Evolutionary conservation across 2,113 vertebrate species (phyloP).

Genomic region (Motacilla alba): DNA sequence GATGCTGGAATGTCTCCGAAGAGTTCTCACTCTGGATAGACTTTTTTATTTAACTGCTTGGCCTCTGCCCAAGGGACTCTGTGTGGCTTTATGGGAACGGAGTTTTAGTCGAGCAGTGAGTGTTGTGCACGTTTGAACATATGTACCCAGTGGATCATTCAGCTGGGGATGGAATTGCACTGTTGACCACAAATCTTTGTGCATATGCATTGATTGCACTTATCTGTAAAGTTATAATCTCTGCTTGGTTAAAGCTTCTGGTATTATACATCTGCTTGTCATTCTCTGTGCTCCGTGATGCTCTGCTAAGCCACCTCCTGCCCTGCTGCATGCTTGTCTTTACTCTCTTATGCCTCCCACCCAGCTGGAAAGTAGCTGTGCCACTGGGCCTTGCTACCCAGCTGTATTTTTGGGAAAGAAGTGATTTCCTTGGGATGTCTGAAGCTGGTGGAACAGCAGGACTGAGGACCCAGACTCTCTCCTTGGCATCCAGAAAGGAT

Average conservation of each 20-base stretch:
- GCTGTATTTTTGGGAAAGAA: neutral
- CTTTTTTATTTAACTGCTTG: slow-evolving; percentile 41
- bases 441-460: neutral
- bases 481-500: neutral
- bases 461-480: neutral
- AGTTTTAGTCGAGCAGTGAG: neutral
- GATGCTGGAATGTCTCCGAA: slow-evolving; percentile 40
- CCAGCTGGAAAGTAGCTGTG: neutral
- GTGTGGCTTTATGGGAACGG: slow-evolving; percentile 53
- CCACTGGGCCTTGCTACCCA: neutral
- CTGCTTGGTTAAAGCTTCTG: neutral
- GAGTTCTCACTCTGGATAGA: slow-evolving; percentile 11
- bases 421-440: neutral
- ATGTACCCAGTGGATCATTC: neutral
- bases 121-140: neutral
- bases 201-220: neutral
- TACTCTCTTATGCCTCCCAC: neutral
- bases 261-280: neutral
- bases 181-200: neutral
- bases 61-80: slow-evolving; percentile 39
- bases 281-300: neutral
- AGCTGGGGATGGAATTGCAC: neutral
- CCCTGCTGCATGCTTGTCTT: neutral
- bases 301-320: neutral
- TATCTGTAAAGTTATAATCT: neutral